Percentiles rank a stretch among this genome's conserved stretches.
These are phyloP conservation scores for Brenthis hecate DNA, from an alignment of 2,888 invertebrate genomes.

Conservation along the genomic window DNA sequence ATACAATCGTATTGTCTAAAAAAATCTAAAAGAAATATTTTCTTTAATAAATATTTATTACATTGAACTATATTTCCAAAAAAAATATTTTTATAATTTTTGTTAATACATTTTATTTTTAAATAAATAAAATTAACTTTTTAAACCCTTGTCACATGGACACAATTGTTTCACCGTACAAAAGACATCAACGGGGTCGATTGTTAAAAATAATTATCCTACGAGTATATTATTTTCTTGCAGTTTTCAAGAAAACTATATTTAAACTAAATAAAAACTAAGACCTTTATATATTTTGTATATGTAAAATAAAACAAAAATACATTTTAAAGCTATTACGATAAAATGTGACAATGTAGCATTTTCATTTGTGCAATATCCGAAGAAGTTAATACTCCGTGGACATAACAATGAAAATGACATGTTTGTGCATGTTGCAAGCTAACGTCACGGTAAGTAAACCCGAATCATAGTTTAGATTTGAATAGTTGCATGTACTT, in stretches of 20 bases:
- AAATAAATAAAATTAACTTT: no score
- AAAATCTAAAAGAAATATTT: no score
- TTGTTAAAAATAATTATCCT: not conserved
- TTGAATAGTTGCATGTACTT: constrained; percentile 2
- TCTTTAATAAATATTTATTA: no score
- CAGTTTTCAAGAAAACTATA: not conserved
- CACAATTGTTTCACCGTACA: constrained; percentile 31
- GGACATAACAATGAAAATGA: constrained; percentile 28
- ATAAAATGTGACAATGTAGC: constrained; percentile 1
- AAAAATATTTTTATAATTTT: no score
- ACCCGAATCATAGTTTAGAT: constrained; percentile 22
- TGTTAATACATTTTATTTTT: no score
- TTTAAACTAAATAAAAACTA: no score
- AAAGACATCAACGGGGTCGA: constrained; percentile 62
- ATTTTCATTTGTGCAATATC: constrained; percentile 14
- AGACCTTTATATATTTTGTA: no score
- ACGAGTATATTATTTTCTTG: not conserved
- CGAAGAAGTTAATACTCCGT: not conserved
- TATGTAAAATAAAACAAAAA: no score
- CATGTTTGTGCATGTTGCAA: constrained; percentile 39
- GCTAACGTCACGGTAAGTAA: constrained; percentile 41
- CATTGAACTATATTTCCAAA: no score
- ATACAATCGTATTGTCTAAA: not conserved
- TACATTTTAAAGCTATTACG: no score
- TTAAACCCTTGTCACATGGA: no score